Conservation (phyloP, 2,888 invertebrate genomes). For the Dicranocentrus wangi region DNA sequence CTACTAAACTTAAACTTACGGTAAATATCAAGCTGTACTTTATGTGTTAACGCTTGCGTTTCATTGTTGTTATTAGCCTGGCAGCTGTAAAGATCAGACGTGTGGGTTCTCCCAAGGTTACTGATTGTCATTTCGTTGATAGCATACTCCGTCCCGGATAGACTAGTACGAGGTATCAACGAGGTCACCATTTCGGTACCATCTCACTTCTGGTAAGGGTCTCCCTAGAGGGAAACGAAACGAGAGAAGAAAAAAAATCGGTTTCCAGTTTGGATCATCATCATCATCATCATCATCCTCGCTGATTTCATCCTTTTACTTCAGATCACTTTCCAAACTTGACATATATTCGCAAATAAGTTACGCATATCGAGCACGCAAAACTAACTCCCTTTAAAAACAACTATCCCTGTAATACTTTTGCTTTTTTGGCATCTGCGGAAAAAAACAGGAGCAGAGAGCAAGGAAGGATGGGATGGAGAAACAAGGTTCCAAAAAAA, state of each 20-base stretch:
- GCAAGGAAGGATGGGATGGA: neutral
- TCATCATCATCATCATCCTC: neutral
- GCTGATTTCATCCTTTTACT: neutral
- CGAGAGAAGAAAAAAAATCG: conserved; percentile 21
- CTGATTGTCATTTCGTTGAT: conserved; percentile 86
- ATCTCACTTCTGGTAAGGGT: conserved; percentile 86
- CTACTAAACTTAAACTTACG: too few species aligned
- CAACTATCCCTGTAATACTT: too few species aligned
- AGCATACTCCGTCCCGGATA: conserved; percentile 76
- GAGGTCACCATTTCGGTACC: conserved; percentile 86
- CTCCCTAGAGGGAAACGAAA: conserved; percentile 80
- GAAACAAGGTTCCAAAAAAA: neutral
- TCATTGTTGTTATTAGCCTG: conserved; percentile 84
- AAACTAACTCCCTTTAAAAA: too few species aligned
- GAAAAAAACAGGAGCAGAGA: too few species aligned
- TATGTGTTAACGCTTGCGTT: conserved; percentile 81
- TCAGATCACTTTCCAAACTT: neutral
- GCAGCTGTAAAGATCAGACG: conserved; percentile 85
- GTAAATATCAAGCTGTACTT: conserved; percentile 85
- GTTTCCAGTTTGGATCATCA: too few species aligned
- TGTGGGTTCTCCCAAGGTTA: conserved; percentile 82
- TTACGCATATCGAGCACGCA: neutral
- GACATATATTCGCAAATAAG: neutral
- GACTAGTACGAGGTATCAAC: conserved; percentile 83
- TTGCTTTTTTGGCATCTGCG: too few species aligned